These are phyloP conservation scores for Epizoanthus ramosus DNA, from an alignment of 92 coral and sea anemone genomes.

Conservation along the genomic window DNA sequence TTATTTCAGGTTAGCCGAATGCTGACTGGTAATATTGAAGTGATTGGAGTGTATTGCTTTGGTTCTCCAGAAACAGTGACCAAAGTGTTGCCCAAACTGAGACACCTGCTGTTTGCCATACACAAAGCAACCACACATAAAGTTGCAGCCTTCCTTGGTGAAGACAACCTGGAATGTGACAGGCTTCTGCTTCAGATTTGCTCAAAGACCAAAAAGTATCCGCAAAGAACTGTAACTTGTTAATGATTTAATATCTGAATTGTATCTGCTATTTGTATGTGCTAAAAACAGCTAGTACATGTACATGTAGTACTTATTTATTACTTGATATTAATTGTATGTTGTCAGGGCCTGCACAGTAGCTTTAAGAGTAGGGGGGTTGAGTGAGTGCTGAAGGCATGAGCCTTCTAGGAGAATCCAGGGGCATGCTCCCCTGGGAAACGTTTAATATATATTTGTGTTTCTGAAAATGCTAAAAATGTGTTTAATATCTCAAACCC, in stretches of 20 bases:
- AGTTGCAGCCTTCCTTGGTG: slow-evolving; percentile 70
- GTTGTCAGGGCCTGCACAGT: too few relatives aligned
- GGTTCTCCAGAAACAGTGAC: slow-evolving; percentile 82
- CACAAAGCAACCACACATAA: slow-evolving; percentile 71
- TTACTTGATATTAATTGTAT: too few relatives aligned
- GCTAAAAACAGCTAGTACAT: neutral
- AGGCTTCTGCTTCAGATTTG: slow-evolving; percentile 89
- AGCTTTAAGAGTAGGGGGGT: too few relatives aligned
- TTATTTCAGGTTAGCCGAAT: slow-evolving; percentile 77
- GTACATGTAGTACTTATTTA: too few relatives aligned
- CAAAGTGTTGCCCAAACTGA: slow-evolving; percentile 73
- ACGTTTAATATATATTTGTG: too few relatives aligned
- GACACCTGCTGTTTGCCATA: slow-evolving; percentile 75
- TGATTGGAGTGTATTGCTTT: slow-evolving; percentile 89
- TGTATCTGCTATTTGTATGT: neutral
- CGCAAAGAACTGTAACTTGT: neutral
- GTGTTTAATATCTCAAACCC: too few relatives aligned
- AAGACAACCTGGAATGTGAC: slow-evolving; percentile 40
- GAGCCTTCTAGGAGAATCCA: too few relatives aligned
- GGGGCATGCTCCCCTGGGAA: too few relatives aligned
- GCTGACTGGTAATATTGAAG: slow-evolving; percentile 87
- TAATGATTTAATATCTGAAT: neutral
- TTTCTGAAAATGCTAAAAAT: too few relatives aligned
- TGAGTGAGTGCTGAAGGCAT: too few relatives aligned
- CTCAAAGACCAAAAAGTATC: slow-evolving; percentile 94